Evolutionary conservation across 2,113 vertebrate species (phyloP).

Genomic region (Prionailurus bengalensis): DNA sequence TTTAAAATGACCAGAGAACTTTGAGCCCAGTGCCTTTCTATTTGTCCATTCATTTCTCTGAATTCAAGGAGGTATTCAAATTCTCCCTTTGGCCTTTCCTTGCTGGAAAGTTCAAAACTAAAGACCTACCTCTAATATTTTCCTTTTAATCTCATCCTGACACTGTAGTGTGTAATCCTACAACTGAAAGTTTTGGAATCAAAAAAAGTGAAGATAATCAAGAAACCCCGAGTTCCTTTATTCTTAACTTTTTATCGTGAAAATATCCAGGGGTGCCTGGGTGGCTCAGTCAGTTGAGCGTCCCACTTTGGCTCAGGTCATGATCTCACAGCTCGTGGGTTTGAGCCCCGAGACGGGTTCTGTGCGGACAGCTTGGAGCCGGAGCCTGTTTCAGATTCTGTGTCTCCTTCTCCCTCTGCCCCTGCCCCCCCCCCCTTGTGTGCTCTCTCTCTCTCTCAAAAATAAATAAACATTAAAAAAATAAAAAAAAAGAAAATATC

Average conservation of each 20-base stretch:
- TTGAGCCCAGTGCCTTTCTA: not conserved
- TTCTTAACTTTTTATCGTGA: constrained; percentile 11
- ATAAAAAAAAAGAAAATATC: not conserved
- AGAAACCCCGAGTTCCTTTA: not conserved
- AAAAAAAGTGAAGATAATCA: not conserved
- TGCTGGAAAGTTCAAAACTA: not conserved
- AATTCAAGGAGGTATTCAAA: not conserved
- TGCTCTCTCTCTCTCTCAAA: too few species aligned
- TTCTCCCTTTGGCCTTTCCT: not conserved
- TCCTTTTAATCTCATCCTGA: not conserved
- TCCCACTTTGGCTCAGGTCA: too few species aligned
- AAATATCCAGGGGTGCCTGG: not conserved
- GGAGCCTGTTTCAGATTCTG: too few species aligned
- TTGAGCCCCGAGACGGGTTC: too few species aligned
- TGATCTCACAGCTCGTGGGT: too few species aligned
- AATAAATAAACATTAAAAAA: too few species aligned
- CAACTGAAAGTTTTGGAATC: not conserved
- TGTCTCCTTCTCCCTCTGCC: too few species aligned
- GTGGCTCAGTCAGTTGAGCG: too few species aligned
- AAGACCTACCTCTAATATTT: not conserved
- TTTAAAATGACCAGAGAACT: not conserved
- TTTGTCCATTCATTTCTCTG: not conserved
- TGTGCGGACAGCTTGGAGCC: too few species aligned
- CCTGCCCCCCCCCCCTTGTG: too few species aligned
- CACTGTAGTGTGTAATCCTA: not conserved